Evolutionary conservation across 2,113 vertebrate species (phyloP).

Genomic region (Forbesichthys agassizii): DNA sequence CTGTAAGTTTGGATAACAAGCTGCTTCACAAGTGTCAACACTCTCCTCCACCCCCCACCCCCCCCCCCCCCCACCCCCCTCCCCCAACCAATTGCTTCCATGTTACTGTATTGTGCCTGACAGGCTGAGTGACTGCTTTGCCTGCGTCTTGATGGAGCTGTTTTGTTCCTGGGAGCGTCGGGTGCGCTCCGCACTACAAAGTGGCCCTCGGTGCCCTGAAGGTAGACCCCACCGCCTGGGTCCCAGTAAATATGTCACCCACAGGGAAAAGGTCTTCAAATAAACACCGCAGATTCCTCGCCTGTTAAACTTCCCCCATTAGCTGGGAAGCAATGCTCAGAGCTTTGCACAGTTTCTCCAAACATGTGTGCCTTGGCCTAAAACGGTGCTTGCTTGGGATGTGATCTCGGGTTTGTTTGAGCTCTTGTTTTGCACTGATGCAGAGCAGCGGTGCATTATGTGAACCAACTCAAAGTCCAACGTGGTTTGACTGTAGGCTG

Average conservation of each 20-base stretch:
- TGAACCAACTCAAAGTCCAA: slow-evolving; percentile 39
- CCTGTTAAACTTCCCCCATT: slow-evolving; percentile 48
- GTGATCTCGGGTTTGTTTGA: slow-evolving; percentile 25
- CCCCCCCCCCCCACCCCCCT: too few relatives aligned
- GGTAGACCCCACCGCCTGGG: slow-evolving; percentile 57
- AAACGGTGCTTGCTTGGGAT: slow-evolving; percentile 39
- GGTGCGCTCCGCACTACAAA: slow-evolving; percentile 64
- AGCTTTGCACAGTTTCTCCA: slow-evolving; percentile 62
- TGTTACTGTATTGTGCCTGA: slow-evolving; percentile 70
- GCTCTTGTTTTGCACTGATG: slow-evolving; percentile 32
- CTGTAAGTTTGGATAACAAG: slow-evolving; percentile 77
- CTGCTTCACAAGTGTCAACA: slow-evolving; percentile 76
- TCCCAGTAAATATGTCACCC: slow-evolving; percentile 63
- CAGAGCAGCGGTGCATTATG: slow-evolving; percentile 34
- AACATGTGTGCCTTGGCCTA: slow-evolving; percentile 48
- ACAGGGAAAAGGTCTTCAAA: slow-evolving; percentile 52
- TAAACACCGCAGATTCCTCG: slow-evolving; percentile 35
- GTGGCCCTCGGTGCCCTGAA: slow-evolving; percentile 58
- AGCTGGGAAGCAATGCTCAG: slow-evolving; percentile 45
- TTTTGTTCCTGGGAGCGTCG: slow-evolving; percentile 66
- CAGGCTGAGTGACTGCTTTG: slow-evolving; percentile 62
- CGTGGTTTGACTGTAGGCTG: slow-evolving; percentile 36
- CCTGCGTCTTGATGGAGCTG: slow-evolving; percentile 60
- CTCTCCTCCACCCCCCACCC: too few relatives aligned
- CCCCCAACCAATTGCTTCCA: slow-evolving; percentile 64